A percentile compares a stretch with the other conserved stretches of the same genome.
phyloP scores from a whole-genome alignment of 2,888 invertebrate species.

The Plusia festucae region DNA sequence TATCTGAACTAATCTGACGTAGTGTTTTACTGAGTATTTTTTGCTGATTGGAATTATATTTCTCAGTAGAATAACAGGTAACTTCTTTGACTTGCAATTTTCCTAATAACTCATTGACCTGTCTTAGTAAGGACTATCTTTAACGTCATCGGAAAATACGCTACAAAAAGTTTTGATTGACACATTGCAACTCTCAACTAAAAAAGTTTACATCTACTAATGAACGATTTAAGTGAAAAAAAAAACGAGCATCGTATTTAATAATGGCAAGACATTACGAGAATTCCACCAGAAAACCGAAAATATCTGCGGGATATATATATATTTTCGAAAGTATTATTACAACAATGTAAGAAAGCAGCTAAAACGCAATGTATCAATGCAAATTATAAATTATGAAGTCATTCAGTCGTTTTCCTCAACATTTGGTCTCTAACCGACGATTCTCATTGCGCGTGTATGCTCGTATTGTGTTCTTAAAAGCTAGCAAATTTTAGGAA shows the following conservation, averaged over 20 bases:
- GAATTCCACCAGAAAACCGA: background rate
- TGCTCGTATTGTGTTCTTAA: background rate
- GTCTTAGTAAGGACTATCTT: background rate
- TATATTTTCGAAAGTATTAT: no score
- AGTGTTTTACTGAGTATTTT: no score
- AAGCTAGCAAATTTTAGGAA: conserved; percentile 52
- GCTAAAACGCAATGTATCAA: no score
- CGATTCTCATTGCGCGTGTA: background rate
- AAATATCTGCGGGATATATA: background rate
- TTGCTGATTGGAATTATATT: no score
- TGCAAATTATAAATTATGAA: background rate
- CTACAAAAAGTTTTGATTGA: background rate
- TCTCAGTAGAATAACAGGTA: background rate
- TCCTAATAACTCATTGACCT: conserved; percentile 1
- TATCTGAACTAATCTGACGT: no score
- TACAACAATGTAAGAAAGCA: background rate
- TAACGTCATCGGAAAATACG: conserved; percentile 1
- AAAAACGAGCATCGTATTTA: no score
- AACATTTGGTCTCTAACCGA: background rate
- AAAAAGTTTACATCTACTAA: background rate
- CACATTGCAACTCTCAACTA: background rate
- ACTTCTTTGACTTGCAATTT: background rate
- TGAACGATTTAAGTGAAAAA: no score
- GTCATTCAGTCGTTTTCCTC: background rate
- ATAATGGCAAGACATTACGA: background rate